A percentile compares a stretch with the other conserved stretches of the same genome.
Evolutionary conservation across 2,888 invertebrate species (phyloP).

Genomic region (Drosophila birchii): DNA sequence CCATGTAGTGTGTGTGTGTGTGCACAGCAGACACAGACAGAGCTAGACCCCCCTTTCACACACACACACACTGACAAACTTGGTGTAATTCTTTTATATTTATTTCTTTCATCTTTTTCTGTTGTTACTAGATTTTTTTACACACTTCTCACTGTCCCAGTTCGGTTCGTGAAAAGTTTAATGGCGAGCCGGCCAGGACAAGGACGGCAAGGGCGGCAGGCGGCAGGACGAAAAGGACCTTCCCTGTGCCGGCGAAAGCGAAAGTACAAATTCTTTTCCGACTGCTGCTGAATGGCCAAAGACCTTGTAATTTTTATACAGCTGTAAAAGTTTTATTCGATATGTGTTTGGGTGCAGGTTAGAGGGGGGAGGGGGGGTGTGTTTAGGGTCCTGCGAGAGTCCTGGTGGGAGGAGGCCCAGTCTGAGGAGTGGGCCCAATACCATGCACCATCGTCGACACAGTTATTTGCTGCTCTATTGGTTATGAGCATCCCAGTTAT

Average conservation of each 20-base stretch:
- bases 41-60: conserved; percentile 38
- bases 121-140: conserved; percentile 76
- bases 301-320: conserved; percentile 75
- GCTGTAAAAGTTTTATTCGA: conserved; percentile 78
- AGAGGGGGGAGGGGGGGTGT: too few relatives aligned
- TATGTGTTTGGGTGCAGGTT: conserved; percentile 64
- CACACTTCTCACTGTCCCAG: conserved; percentile 71
- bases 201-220: conserved; percentile 37
- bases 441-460: conserved; percentile 57
- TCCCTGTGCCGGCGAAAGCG: conserved; percentile 66
- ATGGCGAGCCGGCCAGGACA: conserved; percentile 66
- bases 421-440: conserved; percentile 4
- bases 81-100: conserved; percentile 80
- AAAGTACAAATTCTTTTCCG: conserved; percentile 80
- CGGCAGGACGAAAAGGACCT: conserved; percentile 14
- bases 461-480: conserved; percentile 76
- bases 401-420: conserved; percentile 19
- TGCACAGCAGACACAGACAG: conserved; percentile 61
- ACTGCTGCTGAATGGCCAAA: conserved; percentile 65
- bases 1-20: conserved; percentile 17
- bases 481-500: conserved; percentile 57
- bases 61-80: conserved; percentile 60
- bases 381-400: conserved; percentile 44
- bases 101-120: conserved; percentile 81
- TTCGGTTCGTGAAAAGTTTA: conserved; percentile 80